phyloP scores from a whole-genome alignment of 2,888 invertebrate genomes.

The Leucozona laternaria region DNA sequence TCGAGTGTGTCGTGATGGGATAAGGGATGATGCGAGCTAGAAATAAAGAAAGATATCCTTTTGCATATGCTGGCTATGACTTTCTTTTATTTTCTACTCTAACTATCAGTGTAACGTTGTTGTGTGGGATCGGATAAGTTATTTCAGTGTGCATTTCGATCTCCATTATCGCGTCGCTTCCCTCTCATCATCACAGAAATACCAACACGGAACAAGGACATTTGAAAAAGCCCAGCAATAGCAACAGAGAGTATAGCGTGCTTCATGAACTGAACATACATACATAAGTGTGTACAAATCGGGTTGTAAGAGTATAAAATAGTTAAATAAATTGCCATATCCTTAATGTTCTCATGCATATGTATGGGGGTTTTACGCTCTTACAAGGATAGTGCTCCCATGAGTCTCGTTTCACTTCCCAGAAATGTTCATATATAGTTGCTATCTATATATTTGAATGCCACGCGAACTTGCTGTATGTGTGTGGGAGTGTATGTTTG shows the following conservation, averaged over 20 bases:
- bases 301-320: conserved; percentile 65
- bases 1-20: neutral
- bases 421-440: conserved; percentile 23
- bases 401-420: conserved; percentile 68
- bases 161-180: neutral
- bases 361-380: conserved; percentile 53
- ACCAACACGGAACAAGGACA: conserved; percentile 38
- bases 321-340: conserved; percentile 76
- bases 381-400: conserved; percentile 60
- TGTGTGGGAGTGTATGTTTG: neutral
- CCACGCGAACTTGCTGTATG: conserved; percentile 1
- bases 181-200: conserved; percentile 7
- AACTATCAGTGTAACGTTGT: neutral
- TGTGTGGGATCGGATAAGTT: conserved; percentile 11
- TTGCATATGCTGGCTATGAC: conserved; percentile 44
- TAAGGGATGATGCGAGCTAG: conserved; percentile 38
- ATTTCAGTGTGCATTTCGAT: conserved; percentile 32
- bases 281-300: conserved; percentile 6
- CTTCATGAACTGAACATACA: neutral
- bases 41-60: conserved; percentile 20
- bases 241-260: conserved; percentile 9
- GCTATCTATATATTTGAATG: neutral
- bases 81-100: conserved; percentile 25
- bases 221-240: conserved; percentile 34
- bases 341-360: conserved; percentile 42